Percentiles rank a stretch among this genome's conserved stretches.
Conservation (phyloP, 2,797 vertebrate genomes). For the Rousettus madagascariensis region DNA sequence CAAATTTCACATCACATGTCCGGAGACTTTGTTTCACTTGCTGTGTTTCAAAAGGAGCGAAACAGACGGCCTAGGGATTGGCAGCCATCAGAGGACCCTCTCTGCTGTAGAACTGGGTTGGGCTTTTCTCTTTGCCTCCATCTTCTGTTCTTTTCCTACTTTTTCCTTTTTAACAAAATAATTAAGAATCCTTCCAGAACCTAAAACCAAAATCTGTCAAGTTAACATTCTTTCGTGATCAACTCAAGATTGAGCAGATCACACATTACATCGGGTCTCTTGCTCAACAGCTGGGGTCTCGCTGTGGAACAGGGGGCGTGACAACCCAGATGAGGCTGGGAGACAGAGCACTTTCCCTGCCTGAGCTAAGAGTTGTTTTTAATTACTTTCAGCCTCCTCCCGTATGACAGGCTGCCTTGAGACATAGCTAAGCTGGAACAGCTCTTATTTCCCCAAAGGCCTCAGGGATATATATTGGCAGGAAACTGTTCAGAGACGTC, state of each 20-base stretch:
- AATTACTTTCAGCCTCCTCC: conserved; percentile 50
- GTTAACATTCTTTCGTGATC: not conserved
- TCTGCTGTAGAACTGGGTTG: not conserved
- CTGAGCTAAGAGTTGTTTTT: conserved; percentile 34
- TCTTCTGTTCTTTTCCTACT: not conserved
- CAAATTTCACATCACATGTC: conserved; percentile 51
- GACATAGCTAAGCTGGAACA: not conserved
- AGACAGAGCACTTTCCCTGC: not conserved
- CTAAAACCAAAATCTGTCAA: not conserved
- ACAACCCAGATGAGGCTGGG: not conserved
- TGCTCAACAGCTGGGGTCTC: not conserved
- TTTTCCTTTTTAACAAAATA: not conserved
- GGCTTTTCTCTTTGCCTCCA: not conserved
- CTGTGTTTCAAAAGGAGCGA: conserved; percentile 26
- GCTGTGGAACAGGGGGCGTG: not conserved
- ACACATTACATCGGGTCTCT: not conserved
- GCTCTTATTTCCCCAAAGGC: conserved; percentile 17
- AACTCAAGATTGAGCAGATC: not conserved
- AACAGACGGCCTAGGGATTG: not conserved
- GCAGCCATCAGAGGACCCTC: rapidly evolving
- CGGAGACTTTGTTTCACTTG: not conserved
- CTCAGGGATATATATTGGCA: not conserved
- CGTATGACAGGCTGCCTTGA: not conserved
- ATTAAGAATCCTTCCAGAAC: not conserved
- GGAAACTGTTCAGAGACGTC: not conserved